phyloP scores from a whole-genome alignment of 2,888 invertebrate species.

The Phyllotreta cruciferae region DNA sequence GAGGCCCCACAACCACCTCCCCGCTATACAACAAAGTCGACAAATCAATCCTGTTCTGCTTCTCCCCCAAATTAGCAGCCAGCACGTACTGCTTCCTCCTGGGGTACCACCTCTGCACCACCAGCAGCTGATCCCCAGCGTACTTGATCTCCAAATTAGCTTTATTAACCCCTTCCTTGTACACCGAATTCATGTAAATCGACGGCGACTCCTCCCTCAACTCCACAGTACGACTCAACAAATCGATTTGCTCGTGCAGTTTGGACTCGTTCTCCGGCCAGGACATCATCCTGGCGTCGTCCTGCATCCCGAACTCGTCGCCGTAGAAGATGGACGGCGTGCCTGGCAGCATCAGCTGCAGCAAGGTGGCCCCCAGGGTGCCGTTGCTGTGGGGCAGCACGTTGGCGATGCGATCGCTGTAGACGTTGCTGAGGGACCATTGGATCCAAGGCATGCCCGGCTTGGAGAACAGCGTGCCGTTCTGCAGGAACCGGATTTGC shows the following conservation, averaged over 20 bases:
- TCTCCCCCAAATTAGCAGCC: conserved; percentile 74
- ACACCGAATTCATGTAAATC: conserved; percentile 75
- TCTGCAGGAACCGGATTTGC: conserved; percentile 66
- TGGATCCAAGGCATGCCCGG: conserved; percentile 76
- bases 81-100: conserved; percentile 79
- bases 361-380: conserved; percentile 71
- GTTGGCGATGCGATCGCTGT: conserved; percentile 68
- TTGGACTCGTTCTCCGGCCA: conserved; percentile 69
- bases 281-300: conserved; percentile 64
- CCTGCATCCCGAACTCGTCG: conserved; percentile 82
- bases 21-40: conserved; percentile 81
- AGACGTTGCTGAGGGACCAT: conserved; percentile 77
- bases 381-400: conserved; percentile 66
- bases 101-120: conserved; percentile 82
- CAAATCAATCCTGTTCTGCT: conserved; percentile 71
- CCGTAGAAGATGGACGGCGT: conserved; percentile 90
- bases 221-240: conserved; percentile 67
- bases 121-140: conserved; percentile 67
- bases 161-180: conserved; percentile 68
- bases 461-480: conserved; percentile 68
- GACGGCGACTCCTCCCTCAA: conserved; percentile 72
- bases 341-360: conserved; percentile 85
- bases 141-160: conserved; percentile 75
- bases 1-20: conserved; percentile 64
- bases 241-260: conserved; percentile 64